A percentile compares a stretch with the other conserved stretches of the same genome.
Evolutionary conservation across 2,888 invertebrate species (phyloP).

Genomic region (Neoitamus cyanurus): DNA sequence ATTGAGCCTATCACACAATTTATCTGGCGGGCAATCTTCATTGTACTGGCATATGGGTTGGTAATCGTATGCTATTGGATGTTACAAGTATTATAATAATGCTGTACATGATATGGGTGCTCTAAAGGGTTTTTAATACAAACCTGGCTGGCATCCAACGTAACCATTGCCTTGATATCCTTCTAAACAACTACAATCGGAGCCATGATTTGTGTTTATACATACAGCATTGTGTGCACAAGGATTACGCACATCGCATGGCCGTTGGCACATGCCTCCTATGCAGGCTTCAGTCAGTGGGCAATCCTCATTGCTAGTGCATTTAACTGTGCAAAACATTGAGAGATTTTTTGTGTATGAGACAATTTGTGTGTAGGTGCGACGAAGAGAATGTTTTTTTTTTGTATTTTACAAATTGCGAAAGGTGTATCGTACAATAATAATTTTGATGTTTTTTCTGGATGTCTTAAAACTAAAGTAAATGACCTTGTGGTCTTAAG

Average conservation of each 20-base stretch:
- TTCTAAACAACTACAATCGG: slow-evolving; percentile 86
- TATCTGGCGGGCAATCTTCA: slow-evolving; percentile 89
- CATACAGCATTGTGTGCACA: slow-evolving; percentile 87
- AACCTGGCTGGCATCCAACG: slow-evolving; percentile 83
- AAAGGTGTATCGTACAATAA: slow-evolving; percentile 1
- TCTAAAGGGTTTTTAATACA: slow-evolving; percentile 5
- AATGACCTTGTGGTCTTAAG: not conserved
- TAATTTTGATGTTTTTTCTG: not conserved
- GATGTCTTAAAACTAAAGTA: not conserved
- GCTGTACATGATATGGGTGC: not conserved
- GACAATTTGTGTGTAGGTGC: slow-evolving; percentile 40
- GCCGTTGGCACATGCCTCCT: slow-evolving; percentile 85
- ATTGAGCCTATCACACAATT: slow-evolving; percentile 85
- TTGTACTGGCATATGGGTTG: slow-evolving; percentile 85
- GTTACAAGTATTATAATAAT: not conserved
- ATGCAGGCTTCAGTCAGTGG: slow-evolving; percentile 87
- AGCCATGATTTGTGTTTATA: slow-evolving; percentile 87
- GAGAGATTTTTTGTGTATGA: slow-evolving; percentile 50
- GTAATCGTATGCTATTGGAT: slow-evolving; percentile 64
- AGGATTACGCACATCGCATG: slow-evolving; percentile 86
- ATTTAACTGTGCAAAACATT: slow-evolving; percentile 74
- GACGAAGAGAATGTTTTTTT: slow-evolving; percentile 45
- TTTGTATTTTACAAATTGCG: slow-evolving; percentile 25
- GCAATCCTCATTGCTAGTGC: slow-evolving; percentile 88
- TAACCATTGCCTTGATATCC: slow-evolving; percentile 90